Percentiles rank a stretch among this genome's conserved stretches.
phyloP scores from a whole-genome alignment of 2,888 invertebrate genomes.

The Cristatella mucedo region DNA sequence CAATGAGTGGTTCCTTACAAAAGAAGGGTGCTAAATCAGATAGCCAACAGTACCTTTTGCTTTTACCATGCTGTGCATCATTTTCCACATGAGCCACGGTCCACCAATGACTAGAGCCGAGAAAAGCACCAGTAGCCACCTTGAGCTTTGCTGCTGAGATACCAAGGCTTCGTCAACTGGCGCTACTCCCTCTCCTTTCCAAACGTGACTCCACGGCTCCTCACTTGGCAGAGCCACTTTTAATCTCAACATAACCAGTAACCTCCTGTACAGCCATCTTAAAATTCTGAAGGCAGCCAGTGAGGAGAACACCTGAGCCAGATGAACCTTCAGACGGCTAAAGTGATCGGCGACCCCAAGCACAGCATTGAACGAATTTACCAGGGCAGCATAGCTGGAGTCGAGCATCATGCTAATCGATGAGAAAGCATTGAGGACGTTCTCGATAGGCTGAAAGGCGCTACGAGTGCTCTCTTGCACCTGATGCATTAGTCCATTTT shows the following conservation, averaged over 20 bases:
- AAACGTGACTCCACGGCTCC: conserved; percentile 32
- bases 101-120: conserved; percentile 72
- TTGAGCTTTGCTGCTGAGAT: conserved; percentile 39
- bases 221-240: conserved; percentile 35
- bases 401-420: conserved; percentile 92
- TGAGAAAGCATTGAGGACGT: conserved; percentile 72
- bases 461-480: conserved; percentile 79
- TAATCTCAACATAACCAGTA: conserved; percentile 49
- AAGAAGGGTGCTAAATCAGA: no score
- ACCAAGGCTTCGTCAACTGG: conserved; percentile 24
- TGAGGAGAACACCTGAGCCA: conserved; percentile 71
- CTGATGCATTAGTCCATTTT: no score
- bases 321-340: conserved; percentile 60
- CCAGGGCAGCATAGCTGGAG: conserved; percentile 84
- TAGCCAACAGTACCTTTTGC: no score
- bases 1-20: no score
- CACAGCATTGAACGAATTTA: conserved; percentile 85
- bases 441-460: conserved; percentile 85
- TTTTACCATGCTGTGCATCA: conserved; percentile 45
- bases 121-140: conserved; percentile 80
- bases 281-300: conserved; percentile 64
- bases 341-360: conserved; percentile 90
- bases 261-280: conserved; percentile 60
- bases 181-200: conserved; percentile 19
- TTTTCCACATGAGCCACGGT: conserved; percentile 73